These are phyloP conservation scores for Dynastes hyllus DNA, from an alignment of 2,888 invertebrate species.

Conservation along the genomic window DNA sequence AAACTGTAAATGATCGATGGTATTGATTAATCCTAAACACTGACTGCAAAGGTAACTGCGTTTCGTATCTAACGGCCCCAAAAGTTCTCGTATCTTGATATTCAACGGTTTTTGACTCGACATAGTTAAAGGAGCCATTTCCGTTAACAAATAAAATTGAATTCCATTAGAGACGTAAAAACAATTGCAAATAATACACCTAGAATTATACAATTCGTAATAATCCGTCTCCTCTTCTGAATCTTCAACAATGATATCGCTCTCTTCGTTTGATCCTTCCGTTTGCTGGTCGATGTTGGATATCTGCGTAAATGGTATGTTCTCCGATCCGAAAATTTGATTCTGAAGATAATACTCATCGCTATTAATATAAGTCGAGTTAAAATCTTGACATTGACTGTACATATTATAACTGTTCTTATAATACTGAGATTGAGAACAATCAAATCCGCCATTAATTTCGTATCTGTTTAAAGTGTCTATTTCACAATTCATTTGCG, in stretches of 20 bases:
- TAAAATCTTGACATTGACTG: constrained; percentile 41
- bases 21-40: constrained; percentile 69
- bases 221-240: constrained; percentile 66
- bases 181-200: constrained; percentile 68
- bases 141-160: constrained; percentile 68
- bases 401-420: constrained; percentile 48
- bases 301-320: constrained; percentile 53
- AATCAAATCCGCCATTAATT: constrained; percentile 53
- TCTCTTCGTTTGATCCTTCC: constrained; percentile 67
- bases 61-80: constrained; percentile 60
- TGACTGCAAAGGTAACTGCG: constrained; percentile 67
- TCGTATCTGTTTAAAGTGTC: constrained; percentile 60
- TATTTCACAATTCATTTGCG: constrained; percentile 59
- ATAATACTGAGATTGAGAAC: constrained; percentile 39
- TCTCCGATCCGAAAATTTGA: constrained; percentile 49
- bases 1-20: constrained; percentile 68
- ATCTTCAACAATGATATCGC: constrained; percentile 70
- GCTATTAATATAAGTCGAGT: constrained; percentile 26
- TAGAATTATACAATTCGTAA: constrained; percentile 61
- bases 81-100: constrained; percentile 62
- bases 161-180: constrained; percentile 64
- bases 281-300: constrained; percentile 61
- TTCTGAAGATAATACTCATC: constrained; percentile 48
- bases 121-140: constrained; percentile 67
- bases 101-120: constrained; percentile 67